These are phyloP conservation scores for Myopa tessellatipennis DNA, from an alignment of 2,888 invertebrate species.

Conservation along the genomic window DNA sequence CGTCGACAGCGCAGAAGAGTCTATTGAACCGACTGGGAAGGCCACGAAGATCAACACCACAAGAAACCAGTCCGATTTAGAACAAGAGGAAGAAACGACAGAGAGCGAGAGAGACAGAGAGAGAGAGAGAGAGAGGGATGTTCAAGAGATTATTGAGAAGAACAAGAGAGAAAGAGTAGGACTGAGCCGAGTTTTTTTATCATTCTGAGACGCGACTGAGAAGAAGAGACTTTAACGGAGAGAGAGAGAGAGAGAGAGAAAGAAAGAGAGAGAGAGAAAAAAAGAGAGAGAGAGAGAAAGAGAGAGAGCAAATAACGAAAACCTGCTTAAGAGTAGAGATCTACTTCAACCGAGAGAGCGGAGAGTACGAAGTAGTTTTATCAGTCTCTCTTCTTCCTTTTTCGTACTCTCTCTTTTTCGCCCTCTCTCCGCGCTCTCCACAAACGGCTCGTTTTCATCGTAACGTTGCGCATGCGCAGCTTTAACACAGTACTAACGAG, in stretches of 20 bases:
- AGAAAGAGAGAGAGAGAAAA: neutral
- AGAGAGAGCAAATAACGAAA: neutral
- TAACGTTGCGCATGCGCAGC: constrained; percentile 38
- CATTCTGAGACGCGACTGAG: neutral
- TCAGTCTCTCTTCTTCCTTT: too few relatives aligned
- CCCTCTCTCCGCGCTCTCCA: neutral
- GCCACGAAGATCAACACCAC: constrained; percentile 13
- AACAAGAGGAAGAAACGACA: neutral
- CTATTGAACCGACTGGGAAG: constrained; percentile 27
- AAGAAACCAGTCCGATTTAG: constrained; percentile 16
- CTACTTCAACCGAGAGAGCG: neutral
- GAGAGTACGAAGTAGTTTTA: too few relatives aligned
- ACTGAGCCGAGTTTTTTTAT: neutral
- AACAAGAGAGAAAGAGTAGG: neutral
- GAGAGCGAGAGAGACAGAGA: constrained; percentile 15
- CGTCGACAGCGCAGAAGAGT: constrained; percentile 2
- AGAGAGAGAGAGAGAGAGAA: constrained; percentile 5
- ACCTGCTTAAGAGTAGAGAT: too few relatives aligned
- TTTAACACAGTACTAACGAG: constrained; percentile 35
- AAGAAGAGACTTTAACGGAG: neutral
- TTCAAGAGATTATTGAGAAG: constrained; percentile 14
- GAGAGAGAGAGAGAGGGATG: neutral
- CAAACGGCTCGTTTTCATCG: neutral
- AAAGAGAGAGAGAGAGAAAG: neutral
- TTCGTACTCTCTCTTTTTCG: neutral